A percentile compares a stretch with the other conserved stretches of the same genome.
Evolutionary conservation across 2,888 invertebrate species (phyloP).

Genomic region (Cyrtodaria siliqua): DNA sequence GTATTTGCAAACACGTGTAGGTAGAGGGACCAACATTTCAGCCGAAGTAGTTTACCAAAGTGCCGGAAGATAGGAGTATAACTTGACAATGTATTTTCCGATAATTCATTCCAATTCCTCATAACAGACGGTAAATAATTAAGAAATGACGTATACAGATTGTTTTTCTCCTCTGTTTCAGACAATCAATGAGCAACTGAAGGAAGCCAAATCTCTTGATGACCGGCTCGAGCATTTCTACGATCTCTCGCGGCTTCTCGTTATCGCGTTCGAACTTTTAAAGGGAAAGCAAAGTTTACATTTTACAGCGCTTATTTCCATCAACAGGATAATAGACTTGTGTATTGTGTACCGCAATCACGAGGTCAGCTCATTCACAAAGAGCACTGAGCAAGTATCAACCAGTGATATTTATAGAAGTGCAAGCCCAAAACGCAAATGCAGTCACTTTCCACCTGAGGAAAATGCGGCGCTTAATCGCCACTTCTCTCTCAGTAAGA

Average conservation of each 20-base stretch:
- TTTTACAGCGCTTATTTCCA: slow-evolving; percentile 88
- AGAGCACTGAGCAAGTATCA: slow-evolving; percentile 58
- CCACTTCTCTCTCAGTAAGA: slow-evolving; percentile 56
- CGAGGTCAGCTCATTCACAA: slow-evolving; percentile 70
- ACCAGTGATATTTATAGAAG: slow-evolving; percentile 52
- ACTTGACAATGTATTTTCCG: too few species aligned
- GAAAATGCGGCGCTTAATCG: slow-evolving; percentile 63
- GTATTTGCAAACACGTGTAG: too few species aligned
- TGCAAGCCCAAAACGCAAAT: slow-evolving; percentile 62
- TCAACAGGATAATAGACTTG: slow-evolving; percentile 88
- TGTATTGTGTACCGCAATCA: slow-evolving; percentile 86
- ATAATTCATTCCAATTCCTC: too few species aligned
- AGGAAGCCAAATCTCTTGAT: slow-evolving; percentile 63
- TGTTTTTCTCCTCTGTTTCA: slow-evolving; percentile 61
- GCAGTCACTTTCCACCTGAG: slow-evolving; percentile 52
- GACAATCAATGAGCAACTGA: slow-evolving; percentile 81
- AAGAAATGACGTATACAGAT: too few species aligned
- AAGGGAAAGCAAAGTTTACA: slow-evolving; percentile 88
- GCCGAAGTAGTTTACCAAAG: too few species aligned
- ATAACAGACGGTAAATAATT: too few species aligned
- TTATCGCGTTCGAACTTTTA: slow-evolving; percentile 88
- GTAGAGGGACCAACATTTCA: too few species aligned
- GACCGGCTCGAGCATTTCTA: slow-evolving; percentile 82
- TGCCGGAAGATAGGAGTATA: too few species aligned
- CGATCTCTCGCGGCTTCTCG: slow-evolving; percentile 87